These are phyloP conservation scores for Eulemur rufifrons DNA, from an alignment of 2,113 vertebrate genomes.

Conservation along the genomic window DNA sequence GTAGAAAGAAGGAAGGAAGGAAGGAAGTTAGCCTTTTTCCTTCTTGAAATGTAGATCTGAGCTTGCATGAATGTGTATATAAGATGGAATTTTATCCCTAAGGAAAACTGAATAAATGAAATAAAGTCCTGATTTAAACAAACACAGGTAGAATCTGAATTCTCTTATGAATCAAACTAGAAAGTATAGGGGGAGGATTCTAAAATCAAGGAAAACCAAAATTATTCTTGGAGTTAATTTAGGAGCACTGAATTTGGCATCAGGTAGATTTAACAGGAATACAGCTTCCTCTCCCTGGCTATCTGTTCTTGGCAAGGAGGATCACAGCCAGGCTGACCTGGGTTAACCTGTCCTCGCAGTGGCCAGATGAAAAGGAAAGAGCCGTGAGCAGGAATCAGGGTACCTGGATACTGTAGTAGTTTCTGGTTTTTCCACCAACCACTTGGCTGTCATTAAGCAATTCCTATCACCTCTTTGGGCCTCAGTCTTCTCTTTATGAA, in stretches of 20 bases:
- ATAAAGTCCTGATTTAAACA: neutral
- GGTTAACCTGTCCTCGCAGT: neutral
- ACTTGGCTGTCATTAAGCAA: neutral
- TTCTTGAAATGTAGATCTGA: neutral
- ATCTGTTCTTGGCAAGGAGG: neutral
- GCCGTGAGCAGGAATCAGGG: neutral
- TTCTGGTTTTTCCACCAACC: neutral
- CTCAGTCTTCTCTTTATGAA: neutral
- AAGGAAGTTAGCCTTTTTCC: neutral
- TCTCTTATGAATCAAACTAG: neutral
- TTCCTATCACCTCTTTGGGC: neutral
- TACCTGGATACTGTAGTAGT: neutral
- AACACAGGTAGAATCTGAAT: neutral
- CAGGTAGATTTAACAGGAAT: neutral
- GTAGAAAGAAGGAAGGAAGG: neutral
- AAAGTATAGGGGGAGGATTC: neutral
- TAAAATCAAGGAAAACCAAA: neutral
- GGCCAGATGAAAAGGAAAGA: neutral
- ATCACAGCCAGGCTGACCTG: neutral
- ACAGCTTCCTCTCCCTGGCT: neutral
- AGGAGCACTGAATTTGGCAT: neutral
- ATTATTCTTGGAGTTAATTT: neutral
- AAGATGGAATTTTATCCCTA: neutral
- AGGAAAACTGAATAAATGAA: slow-evolving; percentile 8
- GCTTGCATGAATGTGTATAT: neutral